Conservation (phyloP, 2,888 invertebrate genomes). For the Tipula helvola region DNA sequence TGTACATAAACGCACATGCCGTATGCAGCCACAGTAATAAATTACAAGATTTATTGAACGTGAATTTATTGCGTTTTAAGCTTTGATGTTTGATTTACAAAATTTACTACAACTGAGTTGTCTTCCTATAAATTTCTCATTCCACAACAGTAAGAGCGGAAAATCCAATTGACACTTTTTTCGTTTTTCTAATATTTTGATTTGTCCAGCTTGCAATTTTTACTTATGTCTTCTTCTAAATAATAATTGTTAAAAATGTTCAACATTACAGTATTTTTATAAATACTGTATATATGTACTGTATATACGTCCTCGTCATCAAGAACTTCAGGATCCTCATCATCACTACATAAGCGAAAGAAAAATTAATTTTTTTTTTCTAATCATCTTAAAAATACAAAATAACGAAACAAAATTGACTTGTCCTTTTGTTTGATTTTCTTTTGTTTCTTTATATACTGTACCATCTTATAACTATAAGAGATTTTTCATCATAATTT, state of each 20-base stretch:
- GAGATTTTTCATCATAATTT: not conserved
- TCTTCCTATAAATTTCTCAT: not conserved
- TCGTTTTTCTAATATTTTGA: not conserved
- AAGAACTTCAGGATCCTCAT: not conserved
- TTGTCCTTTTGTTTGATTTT: not conserved
- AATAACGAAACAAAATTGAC: slow-evolving; percentile 1
- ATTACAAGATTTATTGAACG: not conserved
- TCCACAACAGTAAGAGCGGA: not conserved
- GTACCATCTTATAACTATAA: not conserved
- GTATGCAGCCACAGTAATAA: not conserved
- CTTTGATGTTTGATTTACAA: not conserved
- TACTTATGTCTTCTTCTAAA: not conserved
- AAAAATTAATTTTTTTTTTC: not conserved
- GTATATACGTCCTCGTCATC: not conserved
- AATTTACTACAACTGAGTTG: not conserved
- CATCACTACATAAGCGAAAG: not conserved
- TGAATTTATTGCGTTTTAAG: not conserved
- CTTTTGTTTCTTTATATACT: not conserved
- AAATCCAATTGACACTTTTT: not conserved
- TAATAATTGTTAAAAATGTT: not conserved
- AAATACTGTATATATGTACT: too few species aligned
- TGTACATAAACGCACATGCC: not conserved
- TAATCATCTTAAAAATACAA: not conserved
- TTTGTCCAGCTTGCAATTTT: not conserved
- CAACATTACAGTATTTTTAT: not conserved